These are phyloP conservation scores for Megalurothrips usitatus DNA, from an alignment of 2,888 invertebrate genomes.

Conservation along the genomic window DNA sequence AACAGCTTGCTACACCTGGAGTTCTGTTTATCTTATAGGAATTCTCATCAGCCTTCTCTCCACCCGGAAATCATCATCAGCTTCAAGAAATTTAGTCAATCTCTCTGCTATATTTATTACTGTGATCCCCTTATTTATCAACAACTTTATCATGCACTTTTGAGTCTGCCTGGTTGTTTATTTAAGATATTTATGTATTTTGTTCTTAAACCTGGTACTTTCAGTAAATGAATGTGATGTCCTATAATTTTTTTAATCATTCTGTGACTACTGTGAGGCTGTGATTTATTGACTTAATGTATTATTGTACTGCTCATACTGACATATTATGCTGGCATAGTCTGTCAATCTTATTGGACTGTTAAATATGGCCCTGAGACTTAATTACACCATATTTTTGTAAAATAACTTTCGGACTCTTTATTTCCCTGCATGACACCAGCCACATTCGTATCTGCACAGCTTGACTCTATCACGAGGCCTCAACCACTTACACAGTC, in stretches of 20 bases:
- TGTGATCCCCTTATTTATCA: not conserved
- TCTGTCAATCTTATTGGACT: not conserved
- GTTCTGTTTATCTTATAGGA: conserved; percentile 27
- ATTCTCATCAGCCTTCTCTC: conserved; percentile 4
- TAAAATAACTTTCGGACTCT: too few species aligned
- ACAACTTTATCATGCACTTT: too few species aligned
- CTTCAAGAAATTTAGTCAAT: not conserved
- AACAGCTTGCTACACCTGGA: not conserved
- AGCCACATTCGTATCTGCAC: too few species aligned
- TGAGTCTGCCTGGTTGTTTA: not conserved
- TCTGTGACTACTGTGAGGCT: conserved; percentile 7
- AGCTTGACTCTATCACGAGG: not conserved
- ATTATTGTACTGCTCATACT: not conserved
- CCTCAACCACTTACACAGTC: not conserved
- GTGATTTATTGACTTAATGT: not conserved
- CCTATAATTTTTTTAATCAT: not conserved
- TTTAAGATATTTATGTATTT: not conserved
- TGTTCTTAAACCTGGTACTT: not conserved
- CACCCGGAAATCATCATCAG: not conserved
- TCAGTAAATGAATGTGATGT: not conserved
- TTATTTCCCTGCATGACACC: too few species aligned
- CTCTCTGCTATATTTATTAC: not conserved
- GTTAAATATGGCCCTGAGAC: too few species aligned
- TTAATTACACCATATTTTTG: too few species aligned
- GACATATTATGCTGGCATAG: conserved; percentile 6